A percentile compares a stretch with the other conserved stretches of the same genome.
phyloP scores from a whole-genome alignment of 2,113 vertebrate genomes.

The Thinocorus orbignyianus region DNA sequence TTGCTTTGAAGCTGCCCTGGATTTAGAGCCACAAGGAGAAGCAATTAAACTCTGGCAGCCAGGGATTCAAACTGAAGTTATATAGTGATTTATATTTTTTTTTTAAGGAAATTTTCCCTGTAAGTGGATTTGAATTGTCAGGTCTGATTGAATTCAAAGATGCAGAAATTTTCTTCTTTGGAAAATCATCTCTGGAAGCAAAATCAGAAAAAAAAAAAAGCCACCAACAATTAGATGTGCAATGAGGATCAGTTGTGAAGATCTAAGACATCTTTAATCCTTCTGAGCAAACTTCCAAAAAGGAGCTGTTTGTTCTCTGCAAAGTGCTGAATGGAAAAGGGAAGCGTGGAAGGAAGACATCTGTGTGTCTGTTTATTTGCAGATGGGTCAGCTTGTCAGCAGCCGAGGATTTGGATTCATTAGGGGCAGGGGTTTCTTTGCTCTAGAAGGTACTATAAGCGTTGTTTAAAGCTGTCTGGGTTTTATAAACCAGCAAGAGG shows the following conservation, averaged over 20 bases:
- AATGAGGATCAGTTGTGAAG: neutral
- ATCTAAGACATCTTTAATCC: neutral
- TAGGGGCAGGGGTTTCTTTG: neutral
- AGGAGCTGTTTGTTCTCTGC: neutral
- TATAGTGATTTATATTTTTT: neutral
- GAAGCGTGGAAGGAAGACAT: neutral
- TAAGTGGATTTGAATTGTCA: neutral
- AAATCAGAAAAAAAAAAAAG: neutral
- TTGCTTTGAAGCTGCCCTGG: conserved; percentile 64
- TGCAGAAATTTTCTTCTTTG: neutral
- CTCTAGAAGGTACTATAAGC: neutral
- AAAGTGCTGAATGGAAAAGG: neutral
- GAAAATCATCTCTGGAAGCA: neutral
- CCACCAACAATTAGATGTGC: neutral
- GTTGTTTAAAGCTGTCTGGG: neutral
- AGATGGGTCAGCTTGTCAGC: neutral
- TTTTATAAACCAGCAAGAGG: neutral
- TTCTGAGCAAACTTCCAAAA: neutral
- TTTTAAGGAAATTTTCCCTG: conserved; percentile 1
- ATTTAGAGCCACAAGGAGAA: conserved; percentile 49
- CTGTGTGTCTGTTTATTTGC: neutral
- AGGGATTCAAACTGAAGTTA: conserved; percentile 13
- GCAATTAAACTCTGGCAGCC: conserved; percentile 59
- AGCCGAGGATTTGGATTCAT: neutral
- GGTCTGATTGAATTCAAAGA: neutral